phyloP scores from a whole-genome alignment of 1,140 invertebrate genomes.

The Papilio glaucus region DNA sequence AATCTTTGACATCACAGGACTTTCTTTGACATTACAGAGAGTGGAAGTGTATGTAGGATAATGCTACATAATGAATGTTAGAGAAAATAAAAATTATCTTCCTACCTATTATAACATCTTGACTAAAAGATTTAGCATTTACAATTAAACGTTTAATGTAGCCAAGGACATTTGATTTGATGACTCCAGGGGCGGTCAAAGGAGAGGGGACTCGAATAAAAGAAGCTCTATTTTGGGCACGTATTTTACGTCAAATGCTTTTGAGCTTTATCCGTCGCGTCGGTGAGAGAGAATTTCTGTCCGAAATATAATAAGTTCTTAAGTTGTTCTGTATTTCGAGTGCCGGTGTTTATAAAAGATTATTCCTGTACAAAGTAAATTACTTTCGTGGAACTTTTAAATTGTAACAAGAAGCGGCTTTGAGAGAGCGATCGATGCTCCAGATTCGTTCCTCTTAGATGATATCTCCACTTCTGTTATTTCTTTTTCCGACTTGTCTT shows the following conservation, averaged over 20 bases:
- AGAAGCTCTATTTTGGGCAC: slow-evolving; percentile 34
- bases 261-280: slow-evolving; percentile 20
- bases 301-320: slow-evolving; percentile 33
- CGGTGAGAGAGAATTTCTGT: slow-evolving; percentile 17
- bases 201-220: neutral
- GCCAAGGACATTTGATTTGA: slow-evolving; percentile 30
- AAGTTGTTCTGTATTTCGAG: slow-evolving; percentile 27
- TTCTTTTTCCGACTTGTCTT: neutral
- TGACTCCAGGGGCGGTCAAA: slow-evolving; percentile 24
- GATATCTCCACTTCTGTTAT: neutral
- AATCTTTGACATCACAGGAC: no score
- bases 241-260: slow-evolving; percentile 30
- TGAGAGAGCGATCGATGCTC: slow-evolving; percentile 18
- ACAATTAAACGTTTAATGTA: slow-evolving; percentile 30
- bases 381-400: slow-evolving; percentile 34
- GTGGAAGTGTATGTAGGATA: no score
- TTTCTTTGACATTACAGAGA: no score
- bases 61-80: no score
- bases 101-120: neutral
- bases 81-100: no score
- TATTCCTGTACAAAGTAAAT: slow-evolving; percentile 34
- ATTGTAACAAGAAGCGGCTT: slow-evolving; percentile 12
- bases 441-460: slow-evolving; percentile 15
- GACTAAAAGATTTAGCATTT: neutral
- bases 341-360: slow-evolving; percentile 31